Evolutionary conservation across 1,140 invertebrate genomes (phyloP).

Genomic region (Saxidomus purpurata): DNA sequence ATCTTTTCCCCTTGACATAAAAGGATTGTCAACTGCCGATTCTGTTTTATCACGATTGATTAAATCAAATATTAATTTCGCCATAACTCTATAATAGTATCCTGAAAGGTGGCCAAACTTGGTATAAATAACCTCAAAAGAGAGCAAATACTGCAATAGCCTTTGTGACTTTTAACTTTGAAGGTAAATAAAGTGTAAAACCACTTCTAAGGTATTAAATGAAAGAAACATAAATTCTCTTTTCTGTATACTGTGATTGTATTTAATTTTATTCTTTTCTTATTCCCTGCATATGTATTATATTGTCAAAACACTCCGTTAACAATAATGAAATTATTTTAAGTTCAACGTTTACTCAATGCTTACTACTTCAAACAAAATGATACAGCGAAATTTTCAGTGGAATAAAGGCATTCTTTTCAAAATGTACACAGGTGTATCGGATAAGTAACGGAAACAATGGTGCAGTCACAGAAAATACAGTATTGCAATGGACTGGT

Average conservation of each 20-base stretch:
- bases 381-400: background rate
- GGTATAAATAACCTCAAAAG: background rate
- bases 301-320: no score
- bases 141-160: background rate
- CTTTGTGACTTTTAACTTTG: constrained; percentile 4
- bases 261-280: background rate
- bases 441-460: no score
- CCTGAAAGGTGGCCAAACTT: background rate
- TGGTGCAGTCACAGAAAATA: no score
- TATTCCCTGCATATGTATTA: background rate
- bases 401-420: background rate
- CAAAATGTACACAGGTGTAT: background rate
- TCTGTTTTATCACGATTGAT: background rate
- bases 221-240: background rate
- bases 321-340: no score
- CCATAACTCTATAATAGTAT: background rate
- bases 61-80: background rate
- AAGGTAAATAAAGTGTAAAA: background rate
- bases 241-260: background rate
- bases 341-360: background rate
- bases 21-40: background rate
- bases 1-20: background rate
- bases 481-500: no score
- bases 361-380: constrained; percentile 1
- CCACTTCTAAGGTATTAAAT: background rate